Evolutionary conservation across 2,888 invertebrate genomes (phyloP), one percentile per base, ranked within the genome.

Genomic region (Phaonia tiefii): DNA sequence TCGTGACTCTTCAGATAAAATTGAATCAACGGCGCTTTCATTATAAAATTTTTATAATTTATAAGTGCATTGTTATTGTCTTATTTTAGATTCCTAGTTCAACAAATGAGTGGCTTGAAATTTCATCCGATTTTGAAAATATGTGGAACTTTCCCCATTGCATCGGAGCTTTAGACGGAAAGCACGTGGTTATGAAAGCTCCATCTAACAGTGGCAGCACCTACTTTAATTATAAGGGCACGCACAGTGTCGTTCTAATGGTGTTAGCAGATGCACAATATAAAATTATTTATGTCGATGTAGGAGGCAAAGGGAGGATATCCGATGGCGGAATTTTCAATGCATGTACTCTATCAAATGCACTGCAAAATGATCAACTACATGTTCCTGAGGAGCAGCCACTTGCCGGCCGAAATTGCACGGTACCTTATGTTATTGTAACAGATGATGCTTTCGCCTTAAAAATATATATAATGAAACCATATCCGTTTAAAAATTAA

Each of bases 251-350:
- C 67, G 67, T 75, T 66, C 75, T 75, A 67, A 56, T 75, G 75
- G 58, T 75, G 75, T 75, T 75, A 76, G 69, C 73, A 79, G 79
- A 78, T 78, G 78, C 78, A 73, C 66, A 73, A 42, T 78, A 78
- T 78, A 78, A 78, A 73, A 51, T 51, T 51, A 51, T 51, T 51
- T 51, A 51, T 17, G 17, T 78, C 67, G 78, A 72, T 78, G 67
- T 73, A 60, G 71, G 71, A 71, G 70, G 76, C 76, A 76, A 63
- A 51, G 63, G 63, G 60, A 70, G 76, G 44, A 39, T 39, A 8
- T 39, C 39, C 7, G 39, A 39, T 39, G 39, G 39, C 11, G 39
- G 39, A 39, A 39, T 39, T 39, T 39, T 39, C 11, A 39, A 39
- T 11, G 39, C 39, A 39, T 39, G 39, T 39, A 39, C 39, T 39